These are phyloP conservation scores for Chaetops frenatus DNA, from an alignment of 2,113 vertebrate species.

Conservation along the genomic window DNA sequence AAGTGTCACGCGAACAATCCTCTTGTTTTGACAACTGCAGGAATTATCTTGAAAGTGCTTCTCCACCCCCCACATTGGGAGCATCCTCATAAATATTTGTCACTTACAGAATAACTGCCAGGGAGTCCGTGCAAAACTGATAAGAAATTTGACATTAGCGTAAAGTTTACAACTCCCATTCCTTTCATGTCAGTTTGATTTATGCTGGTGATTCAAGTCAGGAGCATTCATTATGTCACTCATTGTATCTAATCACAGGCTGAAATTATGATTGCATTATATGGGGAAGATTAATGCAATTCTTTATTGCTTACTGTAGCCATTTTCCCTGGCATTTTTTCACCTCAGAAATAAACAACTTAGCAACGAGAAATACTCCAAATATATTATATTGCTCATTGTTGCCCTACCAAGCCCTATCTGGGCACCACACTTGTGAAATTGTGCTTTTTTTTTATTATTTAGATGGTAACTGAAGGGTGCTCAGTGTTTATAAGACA, in stretches of 20 bases:
- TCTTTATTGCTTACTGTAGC: not conserved
- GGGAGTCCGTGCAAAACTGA: constrained; percentile 4
- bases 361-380: not conserved
- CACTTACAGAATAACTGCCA: not conserved
- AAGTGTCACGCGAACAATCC: constrained; percentile 22
- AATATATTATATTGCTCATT: not conserved
- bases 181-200: constrained; percentile 35
- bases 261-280: constrained; percentile 52
- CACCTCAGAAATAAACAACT: constrained; percentile 11
- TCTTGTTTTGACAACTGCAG: constrained; percentile 50
- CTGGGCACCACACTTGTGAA: not conserved
- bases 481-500: constrained; percentile 8
- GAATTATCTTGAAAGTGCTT: constrained; percentile 12
- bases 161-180: not conserved
- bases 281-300: not conserved
- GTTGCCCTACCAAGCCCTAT: not conserved
- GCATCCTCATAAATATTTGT: constrained; percentile 33
- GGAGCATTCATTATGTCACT: constrained; percentile 7
- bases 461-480: not conserved
- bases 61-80: not conserved
- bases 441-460: not conserved
- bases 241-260: constrained; percentile 17
- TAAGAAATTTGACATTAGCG: constrained; percentile 51
- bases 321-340: not conserved
- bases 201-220: not conserved